phyloP scores from a whole-genome alignment of 2,888 invertebrate genomes.

The Latrodectus hesperus region DNA sequence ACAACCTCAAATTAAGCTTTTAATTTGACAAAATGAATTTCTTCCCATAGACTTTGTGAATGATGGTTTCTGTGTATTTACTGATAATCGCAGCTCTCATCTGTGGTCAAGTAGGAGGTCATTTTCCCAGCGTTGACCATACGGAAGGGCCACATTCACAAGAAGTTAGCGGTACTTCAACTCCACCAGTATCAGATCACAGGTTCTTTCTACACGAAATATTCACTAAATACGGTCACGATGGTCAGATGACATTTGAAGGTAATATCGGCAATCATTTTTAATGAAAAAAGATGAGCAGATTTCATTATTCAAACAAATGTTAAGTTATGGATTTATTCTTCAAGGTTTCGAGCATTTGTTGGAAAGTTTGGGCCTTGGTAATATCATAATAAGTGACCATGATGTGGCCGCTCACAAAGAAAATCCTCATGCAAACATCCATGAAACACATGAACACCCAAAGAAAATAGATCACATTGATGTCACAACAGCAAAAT shows the following conservation, averaged over 20 bases:
- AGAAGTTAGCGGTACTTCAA: background rate
- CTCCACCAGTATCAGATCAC: constrained; percentile 45
- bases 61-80: background rate
- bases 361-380: constrained; percentile 81
- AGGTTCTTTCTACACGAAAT: constrained; percentile 67
- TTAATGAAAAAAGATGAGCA: background rate
- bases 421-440: constrained; percentile 77
- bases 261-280: constrained; percentile 72
- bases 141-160: background rate
- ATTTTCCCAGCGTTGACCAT: constrained; percentile 9
- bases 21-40: too few relatives aligned
- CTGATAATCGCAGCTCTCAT: background rate
- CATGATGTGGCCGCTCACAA: constrained; percentile 77
- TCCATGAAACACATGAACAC: constrained; percentile 76
- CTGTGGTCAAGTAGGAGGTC: background rate
- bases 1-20: too few relatives aligned
- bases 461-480: constrained; percentile 16
- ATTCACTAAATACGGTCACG: constrained; percentile 79
- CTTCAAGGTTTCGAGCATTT: constrained; percentile 80
- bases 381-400: constrained; percentile 79
- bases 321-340: background rate
- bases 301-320: background rate
- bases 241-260: constrained; percentile 79
- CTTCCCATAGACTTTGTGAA: too few relatives aligned
- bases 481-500: background rate